Conservation (phyloP, 1,140 invertebrate genomes). For the Schlechtendalia chinensis region DNA sequence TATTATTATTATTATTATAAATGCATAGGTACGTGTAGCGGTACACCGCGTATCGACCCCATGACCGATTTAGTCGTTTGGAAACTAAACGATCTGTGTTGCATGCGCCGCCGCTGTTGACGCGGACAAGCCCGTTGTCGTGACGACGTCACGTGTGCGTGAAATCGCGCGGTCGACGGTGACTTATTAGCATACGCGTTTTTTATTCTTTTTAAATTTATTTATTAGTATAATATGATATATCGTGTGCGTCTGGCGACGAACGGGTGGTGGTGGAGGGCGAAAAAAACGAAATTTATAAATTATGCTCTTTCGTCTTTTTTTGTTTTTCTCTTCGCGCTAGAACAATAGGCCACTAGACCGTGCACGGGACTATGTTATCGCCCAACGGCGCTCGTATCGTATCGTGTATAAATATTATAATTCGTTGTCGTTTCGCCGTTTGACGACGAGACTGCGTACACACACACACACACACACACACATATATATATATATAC, state of each 20-base stretch:
- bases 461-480: no score
- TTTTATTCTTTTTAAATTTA: no score
- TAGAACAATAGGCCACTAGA: slow-evolving; percentile 44
- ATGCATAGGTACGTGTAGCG: neutral
- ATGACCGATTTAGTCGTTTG: slow-evolving; percentile 49
- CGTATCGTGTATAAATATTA: neutral
- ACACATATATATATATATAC: no score
- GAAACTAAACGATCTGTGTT: slow-evolving; percentile 34
- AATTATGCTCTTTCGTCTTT: neutral
- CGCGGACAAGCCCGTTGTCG: neutral
- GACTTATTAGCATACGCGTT: slow-evolving; percentile 42
- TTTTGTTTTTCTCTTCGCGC: slow-evolving; percentile 26
- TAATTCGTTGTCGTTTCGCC: slow-evolving; percentile 22
- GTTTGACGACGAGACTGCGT: neutral
- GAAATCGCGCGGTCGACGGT: slow-evolving; percentile 21
- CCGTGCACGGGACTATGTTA: neutral
- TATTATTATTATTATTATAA: no score
- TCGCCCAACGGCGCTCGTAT: no score
- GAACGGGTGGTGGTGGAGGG: no score
- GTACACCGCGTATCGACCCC: slow-evolving; percentile 24
- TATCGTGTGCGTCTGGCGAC: no score
- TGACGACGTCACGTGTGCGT: neutral
- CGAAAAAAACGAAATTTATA: neutral
- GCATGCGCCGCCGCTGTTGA: neutral
- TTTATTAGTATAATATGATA: no score